These are phyloP conservation scores for Amorpha juglandis DNA, from an alignment of 2,888 invertebrate genomes.

Conservation along the genomic window DNA sequence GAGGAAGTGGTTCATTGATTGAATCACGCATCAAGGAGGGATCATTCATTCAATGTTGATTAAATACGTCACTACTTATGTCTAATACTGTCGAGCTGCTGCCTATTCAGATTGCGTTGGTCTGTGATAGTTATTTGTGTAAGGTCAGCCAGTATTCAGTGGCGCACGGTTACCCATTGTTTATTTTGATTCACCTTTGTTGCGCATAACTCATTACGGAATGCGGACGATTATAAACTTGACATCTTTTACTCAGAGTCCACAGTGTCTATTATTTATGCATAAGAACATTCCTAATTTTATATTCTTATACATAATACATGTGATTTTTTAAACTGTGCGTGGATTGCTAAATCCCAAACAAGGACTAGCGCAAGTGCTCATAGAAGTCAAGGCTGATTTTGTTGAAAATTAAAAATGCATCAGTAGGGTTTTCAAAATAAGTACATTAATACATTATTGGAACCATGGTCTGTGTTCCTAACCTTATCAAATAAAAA, in stretches of 20 bases:
- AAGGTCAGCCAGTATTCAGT: conserved; percentile 41
- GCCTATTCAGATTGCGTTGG: conserved; percentile 47
- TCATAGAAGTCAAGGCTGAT: too few species aligned
- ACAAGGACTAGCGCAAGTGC: too few species aligned
- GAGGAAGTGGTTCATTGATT: conserved; percentile 79
- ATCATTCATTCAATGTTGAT: conserved; percentile 57
- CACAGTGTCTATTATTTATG: not conserved
- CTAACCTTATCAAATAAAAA: too few species aligned
- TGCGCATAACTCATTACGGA: conserved; percentile 27
- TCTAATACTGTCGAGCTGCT: conserved; percentile 40
- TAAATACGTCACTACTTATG: conserved; percentile 54
- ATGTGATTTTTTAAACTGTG: not conserved
- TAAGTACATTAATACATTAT: too few species aligned
- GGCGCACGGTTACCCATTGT: conserved; percentile 38
- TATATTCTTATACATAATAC: not conserved
- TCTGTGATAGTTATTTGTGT: conserved; percentile 46
- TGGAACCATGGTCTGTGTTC: too few species aligned
- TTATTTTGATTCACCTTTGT: conserved; percentile 45
- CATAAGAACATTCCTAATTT: not conserved
- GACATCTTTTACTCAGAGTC: not conserved
- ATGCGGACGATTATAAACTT: not conserved
- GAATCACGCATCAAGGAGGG: conserved; percentile 62
- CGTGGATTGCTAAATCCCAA: not conserved
- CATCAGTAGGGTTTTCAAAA: too few species aligned
- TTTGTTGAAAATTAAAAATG: too few species aligned